Evolutionary conservation across 2,797 vertebrate species (phyloP), one percentile per base, ranked within the genome.

Genomic region (Perodicticus potto): DNA sequence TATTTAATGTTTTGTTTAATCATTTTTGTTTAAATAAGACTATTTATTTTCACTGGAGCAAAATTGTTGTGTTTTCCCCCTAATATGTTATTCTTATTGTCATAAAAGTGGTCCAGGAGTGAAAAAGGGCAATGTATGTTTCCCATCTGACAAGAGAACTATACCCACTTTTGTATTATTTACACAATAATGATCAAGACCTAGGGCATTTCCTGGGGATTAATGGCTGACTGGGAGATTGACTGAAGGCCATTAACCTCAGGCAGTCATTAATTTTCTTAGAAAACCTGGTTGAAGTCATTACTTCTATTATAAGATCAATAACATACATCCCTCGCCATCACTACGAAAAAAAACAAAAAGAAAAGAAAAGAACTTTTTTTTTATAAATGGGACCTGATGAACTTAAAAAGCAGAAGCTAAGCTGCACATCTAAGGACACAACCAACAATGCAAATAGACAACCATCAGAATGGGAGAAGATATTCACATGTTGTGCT

Each of bases 271-370:
- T 97, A 96, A 95, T 97, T 97, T 97, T 96, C 95, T 95, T 69
- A 96, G 92, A 96, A 97, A 97, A 97, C 88, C 82, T 93, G 49
- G 86, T 69, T 96, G 80, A 97, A 95, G 86, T 91, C 96, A 96
- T 97, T 97, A 94, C 94, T 97, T 95, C 95, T 97, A 87, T 96
- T 97, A 92, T 86, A 96, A 96, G 92, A 97, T 93, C 94, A 97
- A 96, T 95, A 96, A 82, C 93, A 89, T 45, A 92, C 86, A 90
- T 55, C 67, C 85, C 59, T 89, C 9, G 19, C 34, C 73, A 88
- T 55, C 32, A 83, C 25, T 14, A 89, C 55, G 17, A 34, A 12
- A 43, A 59, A 40, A 34, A 87, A 78, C n/a, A 80, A 82, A n/a
- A n/a, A 86, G 45, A 29, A 65, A 94, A 76, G 84, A 81, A 72